Conservation (phyloP, 1,140 invertebrate genomes). For the Holcopasites calliopsidis region DNA sequence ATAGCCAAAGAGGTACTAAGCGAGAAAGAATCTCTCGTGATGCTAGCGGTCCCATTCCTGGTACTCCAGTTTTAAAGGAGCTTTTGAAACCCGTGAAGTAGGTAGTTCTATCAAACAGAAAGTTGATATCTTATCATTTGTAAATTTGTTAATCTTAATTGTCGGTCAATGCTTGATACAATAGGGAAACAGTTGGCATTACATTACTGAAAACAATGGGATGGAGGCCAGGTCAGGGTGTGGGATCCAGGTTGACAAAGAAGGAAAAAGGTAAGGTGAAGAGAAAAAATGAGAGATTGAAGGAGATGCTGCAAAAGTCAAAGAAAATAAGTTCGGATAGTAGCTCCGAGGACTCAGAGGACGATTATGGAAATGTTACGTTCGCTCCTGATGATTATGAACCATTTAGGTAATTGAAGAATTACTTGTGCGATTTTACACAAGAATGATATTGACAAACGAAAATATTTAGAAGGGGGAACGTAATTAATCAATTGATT, state of each 20-base stretch:
- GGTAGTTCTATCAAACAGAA: conserved; percentile 31
- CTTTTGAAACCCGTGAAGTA: conserved; percentile 89
- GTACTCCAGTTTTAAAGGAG: conserved; percentile 88
- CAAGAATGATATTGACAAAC: too few species aligned
- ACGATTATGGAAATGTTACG: conserved; percentile 82
- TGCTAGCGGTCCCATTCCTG: conserved; percentile 88
- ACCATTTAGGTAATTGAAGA: conserved; percentile 77
- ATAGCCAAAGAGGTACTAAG: conserved; percentile 78
- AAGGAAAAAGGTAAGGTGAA: conserved; percentile 80
- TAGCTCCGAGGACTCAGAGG: conserved; percentile 80
- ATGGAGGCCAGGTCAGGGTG: conserved; percentile 94
- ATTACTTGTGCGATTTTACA: not conserved
- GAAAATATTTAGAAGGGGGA: too few species aligned
- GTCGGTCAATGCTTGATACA: conserved; percentile 36
- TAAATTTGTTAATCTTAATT: not conserved
- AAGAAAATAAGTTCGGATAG: conserved; percentile 68
- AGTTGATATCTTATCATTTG: not conserved
- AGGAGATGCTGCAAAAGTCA: conserved; percentile 82
- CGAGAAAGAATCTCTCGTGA: conserved; percentile 76
- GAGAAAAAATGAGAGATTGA: conserved; percentile 76
- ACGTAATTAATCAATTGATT: too few species aligned
- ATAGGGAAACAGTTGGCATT: conserved; percentile 92
- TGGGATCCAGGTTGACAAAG: conserved; percentile 87
- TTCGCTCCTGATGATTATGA: conserved; percentile 94
- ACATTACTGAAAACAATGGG: conserved; percentile 92